These are phyloP conservation scores for Falco rusticolus DNA, from an alignment of 2,797 vertebrate species.

Conservation along the genomic window DNA sequence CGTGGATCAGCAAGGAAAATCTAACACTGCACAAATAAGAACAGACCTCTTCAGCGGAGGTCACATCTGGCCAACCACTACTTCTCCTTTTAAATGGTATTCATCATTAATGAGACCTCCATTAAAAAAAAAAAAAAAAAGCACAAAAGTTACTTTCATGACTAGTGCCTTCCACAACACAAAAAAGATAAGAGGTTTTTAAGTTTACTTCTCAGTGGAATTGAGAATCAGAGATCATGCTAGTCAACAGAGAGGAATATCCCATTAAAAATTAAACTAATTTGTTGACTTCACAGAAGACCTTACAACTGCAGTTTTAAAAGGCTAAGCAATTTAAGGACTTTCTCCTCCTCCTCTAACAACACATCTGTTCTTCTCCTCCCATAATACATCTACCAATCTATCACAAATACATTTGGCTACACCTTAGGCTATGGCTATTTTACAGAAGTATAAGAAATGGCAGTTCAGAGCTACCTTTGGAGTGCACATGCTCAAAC, in stretches of 20 bases:
- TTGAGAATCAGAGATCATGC: neutral
- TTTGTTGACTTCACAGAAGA: neutral
- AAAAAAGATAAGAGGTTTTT: neutral
- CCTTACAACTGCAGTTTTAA: neutral
- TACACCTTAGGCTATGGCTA: neutral
- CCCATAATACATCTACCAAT: neutral
- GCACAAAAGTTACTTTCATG: neutral
- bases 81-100: neutral
- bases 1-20: neutral
- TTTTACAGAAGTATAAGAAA: neutral
- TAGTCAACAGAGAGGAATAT: neutral
- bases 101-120: neutral
- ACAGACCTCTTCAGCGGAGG: neutral
- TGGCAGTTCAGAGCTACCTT: neutral
- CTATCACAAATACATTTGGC: neutral
- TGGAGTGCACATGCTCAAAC: neutral
- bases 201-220: neutral
- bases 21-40: neutral
- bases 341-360: neutral
- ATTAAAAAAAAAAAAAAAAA: neutral
- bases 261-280: neutral
- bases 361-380: neutral
- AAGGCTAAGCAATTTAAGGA: neutral
- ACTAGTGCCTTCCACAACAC: neutral
- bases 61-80: neutral